phyloP scores from a whole-genome alignment of 2,113 vertebrate genomes.

The Muntiacus reevesi region DNA sequence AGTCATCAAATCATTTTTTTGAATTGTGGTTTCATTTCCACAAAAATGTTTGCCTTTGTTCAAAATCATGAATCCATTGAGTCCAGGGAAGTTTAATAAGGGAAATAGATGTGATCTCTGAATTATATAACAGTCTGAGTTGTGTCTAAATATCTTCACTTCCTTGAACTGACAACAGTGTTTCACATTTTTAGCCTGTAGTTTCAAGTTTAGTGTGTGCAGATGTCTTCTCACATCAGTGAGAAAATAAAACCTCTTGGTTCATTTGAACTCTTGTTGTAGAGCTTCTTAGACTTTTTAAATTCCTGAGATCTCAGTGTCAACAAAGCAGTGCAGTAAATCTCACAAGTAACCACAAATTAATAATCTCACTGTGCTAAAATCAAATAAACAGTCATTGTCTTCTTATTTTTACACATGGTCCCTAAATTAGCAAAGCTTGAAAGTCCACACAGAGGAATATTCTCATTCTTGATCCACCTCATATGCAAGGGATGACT shows the following conservation, averaged over 20 bases:
- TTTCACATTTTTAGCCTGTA: background rate
- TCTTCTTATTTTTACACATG: background rate
- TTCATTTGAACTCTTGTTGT: slow-evolving; percentile 2
- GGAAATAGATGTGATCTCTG: background rate
- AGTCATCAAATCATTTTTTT: background rate
- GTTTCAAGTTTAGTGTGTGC: slow-evolving; percentile 41
- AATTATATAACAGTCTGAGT: background rate
- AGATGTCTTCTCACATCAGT: slow-evolving; percentile 3
- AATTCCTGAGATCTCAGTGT: background rate
- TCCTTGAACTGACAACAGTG: background rate
- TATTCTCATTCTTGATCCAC: background rate
- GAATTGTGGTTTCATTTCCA: background rate
- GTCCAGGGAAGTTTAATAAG: background rate
- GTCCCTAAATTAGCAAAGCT: background rate
- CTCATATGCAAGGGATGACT: background rate
- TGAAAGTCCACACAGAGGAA: background rate
- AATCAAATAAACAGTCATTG: slow-evolving; percentile 9
- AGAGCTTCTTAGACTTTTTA: background rate
- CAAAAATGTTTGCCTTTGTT: slow-evolving; percentile 5
- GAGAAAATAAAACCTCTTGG: background rate
- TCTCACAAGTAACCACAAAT: background rate
- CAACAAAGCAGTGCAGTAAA: background rate
- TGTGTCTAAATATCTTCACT: slow-evolving; percentile 20
- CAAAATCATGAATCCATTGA: background rate
- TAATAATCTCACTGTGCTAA: slow-evolving; percentile 17